Percentiles rank a stretch among this genome's conserved stretches.
Evolutionary conservation across 1,140 invertebrate genomes (phyloP).

Genomic region (Chrysoperla carnea): DNA sequence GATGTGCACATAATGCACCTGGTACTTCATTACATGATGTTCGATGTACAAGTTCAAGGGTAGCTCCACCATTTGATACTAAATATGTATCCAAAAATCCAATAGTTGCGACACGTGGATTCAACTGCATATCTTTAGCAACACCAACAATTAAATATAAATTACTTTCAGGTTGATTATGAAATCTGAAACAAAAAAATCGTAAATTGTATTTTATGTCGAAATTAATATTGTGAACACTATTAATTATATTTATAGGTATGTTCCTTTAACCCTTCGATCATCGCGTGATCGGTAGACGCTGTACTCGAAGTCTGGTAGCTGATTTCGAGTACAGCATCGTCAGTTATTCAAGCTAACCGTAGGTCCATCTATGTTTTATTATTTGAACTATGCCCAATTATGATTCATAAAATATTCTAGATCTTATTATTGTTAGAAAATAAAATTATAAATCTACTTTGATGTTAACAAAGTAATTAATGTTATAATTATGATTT

Average conservation of each 20-base stretch:
- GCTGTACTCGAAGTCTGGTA: conserved; percentile 20
- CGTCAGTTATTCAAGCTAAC: too few species aligned
- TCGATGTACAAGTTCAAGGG: conserved; percentile 82
- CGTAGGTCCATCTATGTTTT: too few species aligned
- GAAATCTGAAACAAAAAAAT: conserved; percentile 14
- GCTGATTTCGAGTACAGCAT: too few species aligned
- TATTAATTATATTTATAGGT: too few species aligned
- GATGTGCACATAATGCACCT: conserved; percentile 74
- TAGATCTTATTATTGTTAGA: too few species aligned
- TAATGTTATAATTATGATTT: too few species aligned
- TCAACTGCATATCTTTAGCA: conserved; percentile 78
- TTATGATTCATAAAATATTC: too few species aligned
- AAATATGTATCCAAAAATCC: conserved; percentile 81
- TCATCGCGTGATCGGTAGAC: conserved; percentile 20
- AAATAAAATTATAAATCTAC: too few species aligned
- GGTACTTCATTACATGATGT: conserved; percentile 92
- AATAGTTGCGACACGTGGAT: conserved; percentile 59
- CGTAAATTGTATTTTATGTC: too few species aligned
- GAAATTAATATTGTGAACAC: too few species aligned
- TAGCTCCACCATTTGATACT: conserved; percentile 50
- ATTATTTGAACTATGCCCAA: too few species aligned
- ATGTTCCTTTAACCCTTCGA: conserved; percentile 18
- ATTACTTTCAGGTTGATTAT: conserved; percentile 41
- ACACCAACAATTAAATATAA: conserved; percentile 72
- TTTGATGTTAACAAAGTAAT: too few species aligned